phyloP scores from a whole-genome alignment of 2,797 vertebrate species.

The Myotis pilosus region DNA sequence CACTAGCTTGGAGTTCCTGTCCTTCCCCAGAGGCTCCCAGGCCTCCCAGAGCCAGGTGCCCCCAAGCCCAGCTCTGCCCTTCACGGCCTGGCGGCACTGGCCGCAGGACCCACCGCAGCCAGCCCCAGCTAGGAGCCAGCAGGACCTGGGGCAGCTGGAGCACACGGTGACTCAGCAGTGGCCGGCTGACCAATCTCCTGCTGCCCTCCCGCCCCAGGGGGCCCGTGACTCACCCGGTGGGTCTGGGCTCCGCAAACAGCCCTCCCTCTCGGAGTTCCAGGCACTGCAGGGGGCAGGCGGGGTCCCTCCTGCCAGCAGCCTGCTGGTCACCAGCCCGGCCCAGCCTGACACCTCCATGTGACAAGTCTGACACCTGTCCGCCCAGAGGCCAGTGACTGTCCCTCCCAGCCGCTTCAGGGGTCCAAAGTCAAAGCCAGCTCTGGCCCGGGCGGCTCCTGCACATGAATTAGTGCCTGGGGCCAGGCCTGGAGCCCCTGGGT shows the following conservation, averaged over 20 bases:
- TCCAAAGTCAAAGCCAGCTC: slow-evolving; percentile 48
- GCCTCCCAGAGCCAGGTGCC: neutral
- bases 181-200: neutral
- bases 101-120: slow-evolving; percentile 46
- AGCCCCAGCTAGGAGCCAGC: slow-evolving; percentile 33
- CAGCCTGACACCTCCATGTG: slow-evolving; percentile 52
- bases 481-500: neutral
- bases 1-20: neutral
- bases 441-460: neutral
- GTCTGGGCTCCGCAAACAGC: slow-evolving; percentile 56
- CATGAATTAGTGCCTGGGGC: neutral
- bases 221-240: slow-evolving; percentile 30
- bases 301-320: neutral
- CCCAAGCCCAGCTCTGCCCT: slow-evolving; percentile 4
- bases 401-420: neutral
- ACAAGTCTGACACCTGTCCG: slow-evolving; percentile 52
- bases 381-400: slow-evolving; percentile 32
- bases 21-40: neutral
- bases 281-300: neutral
- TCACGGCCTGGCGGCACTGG: slow-evolving; percentile 48
- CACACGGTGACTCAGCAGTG: slow-evolving; percentile 70
- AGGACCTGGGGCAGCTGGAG: slow-evolving; percentile 19
- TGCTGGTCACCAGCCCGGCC: neutral
- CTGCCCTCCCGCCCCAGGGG: neutral
- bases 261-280: slow-evolving; percentile 15